Percentiles rank a stretch among this genome's conserved stretches.
These are phyloP conservation scores for Dorcus parallelipipedus DNA, from an alignment of 2,888 invertebrate species.

Conservation along the genomic window DNA sequence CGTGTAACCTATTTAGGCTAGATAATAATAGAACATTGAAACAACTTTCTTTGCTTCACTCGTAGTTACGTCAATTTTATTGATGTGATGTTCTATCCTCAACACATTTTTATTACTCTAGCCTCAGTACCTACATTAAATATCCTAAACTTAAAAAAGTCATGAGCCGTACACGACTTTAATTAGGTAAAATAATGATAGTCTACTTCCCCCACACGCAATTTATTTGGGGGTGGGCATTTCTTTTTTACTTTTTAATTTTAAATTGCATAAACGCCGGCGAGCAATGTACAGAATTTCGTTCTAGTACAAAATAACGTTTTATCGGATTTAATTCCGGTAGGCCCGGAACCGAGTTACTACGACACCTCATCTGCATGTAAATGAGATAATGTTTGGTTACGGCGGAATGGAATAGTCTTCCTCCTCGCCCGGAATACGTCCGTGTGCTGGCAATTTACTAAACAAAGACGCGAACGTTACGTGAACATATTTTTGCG, in stretches of 20 bases:
- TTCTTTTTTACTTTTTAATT: not conserved
- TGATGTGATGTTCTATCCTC: too few relatives aligned
- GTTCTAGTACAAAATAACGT: slow-evolving; percentile 24
- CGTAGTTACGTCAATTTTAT: too few relatives aligned
- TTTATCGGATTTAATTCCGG: slow-evolving; percentile 36
- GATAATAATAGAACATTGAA: too few relatives aligned
- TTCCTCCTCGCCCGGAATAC: slow-evolving; percentile 14
- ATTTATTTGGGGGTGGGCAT: too few relatives aligned
- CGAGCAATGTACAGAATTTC: not conserved
- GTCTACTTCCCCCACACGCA: too few relatives aligned
- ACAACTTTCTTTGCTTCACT: too few relatives aligned
- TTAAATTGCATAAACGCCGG: slow-evolving; percentile 9
- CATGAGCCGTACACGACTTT: too few relatives aligned
- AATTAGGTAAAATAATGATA: too few relatives aligned
- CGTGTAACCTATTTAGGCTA: too few relatives aligned
- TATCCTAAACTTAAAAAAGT: too few relatives aligned
- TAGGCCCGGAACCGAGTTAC: slow-evolving; percentile 35
- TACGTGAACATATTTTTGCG: slow-evolving; percentile 31
- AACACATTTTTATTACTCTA: too few relatives aligned
- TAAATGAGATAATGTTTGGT: slow-evolving; percentile 46
- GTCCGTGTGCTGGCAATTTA: slow-evolving; percentile 25
- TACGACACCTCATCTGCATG: slow-evolving; percentile 47
- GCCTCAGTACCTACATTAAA: too few relatives aligned
- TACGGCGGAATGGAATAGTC: slow-evolving; percentile 32
- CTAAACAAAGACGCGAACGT: slow-evolving; percentile 31